phyloP scores from a whole-genome alignment of 2,797 vertebrate species.

The Oceanodroma leucorhoa region DNA sequence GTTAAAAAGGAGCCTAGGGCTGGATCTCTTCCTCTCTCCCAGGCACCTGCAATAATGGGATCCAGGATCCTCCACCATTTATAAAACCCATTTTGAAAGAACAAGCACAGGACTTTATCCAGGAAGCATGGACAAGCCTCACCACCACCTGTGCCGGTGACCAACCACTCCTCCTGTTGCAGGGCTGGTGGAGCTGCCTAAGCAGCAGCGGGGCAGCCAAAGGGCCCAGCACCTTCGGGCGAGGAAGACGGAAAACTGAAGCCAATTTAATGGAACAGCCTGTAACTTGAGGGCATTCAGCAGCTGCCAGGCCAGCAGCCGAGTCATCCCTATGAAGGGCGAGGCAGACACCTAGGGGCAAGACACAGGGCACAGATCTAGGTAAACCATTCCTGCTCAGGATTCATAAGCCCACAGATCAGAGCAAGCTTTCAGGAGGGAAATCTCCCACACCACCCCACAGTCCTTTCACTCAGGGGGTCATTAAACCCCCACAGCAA shows the following conservation, averaged over 20 bases:
- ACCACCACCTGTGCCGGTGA: background rate
- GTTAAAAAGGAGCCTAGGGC: background rate
- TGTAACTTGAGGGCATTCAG: background rate
- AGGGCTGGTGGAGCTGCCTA: background rate
- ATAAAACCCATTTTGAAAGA: background rate
- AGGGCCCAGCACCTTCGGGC: accelerated
- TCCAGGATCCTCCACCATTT: background rate
- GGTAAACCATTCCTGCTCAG: background rate
- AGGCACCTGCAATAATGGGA: background rate
- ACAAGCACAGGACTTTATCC: background rate
- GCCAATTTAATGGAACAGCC: background rate
- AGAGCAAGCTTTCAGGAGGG: background rate
- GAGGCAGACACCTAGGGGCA: background rate
- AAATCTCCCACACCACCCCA: background rate
- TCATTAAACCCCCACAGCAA: background rate
- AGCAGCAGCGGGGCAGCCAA: accelerated
- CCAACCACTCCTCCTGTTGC: accelerated
- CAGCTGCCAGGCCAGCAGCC: background rate
- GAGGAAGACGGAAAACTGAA: background rate
- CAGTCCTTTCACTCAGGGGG: background rate
- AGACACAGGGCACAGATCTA: accelerated
- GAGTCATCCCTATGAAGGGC: background rate
- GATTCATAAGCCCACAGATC: background rate
- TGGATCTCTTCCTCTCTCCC: background rate
- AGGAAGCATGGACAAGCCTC: background rate